phyloP scores from a whole-genome alignment of 1,140 invertebrate species.

The Rhopalosiphum padi region DNA sequence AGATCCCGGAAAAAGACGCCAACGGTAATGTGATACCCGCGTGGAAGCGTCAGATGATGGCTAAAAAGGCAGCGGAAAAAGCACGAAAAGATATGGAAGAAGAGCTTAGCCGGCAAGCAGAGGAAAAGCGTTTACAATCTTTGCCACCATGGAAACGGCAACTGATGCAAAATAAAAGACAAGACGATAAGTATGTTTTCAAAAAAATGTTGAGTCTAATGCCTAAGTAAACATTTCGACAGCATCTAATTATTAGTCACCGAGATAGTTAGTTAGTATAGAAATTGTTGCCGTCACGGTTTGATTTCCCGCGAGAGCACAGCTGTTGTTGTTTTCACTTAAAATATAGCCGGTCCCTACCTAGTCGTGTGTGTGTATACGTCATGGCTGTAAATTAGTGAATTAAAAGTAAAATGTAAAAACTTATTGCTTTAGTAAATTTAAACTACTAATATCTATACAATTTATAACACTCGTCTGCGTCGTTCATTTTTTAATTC shows the following conservation, averaged over 20 bases:
- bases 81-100: constrained; percentile 90
- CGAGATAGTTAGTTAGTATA: constrained; percentile 1
- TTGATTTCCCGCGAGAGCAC: constrained; percentile 4
- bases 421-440: neutral
- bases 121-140: constrained; percentile 81
- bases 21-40: constrained; percentile 88
- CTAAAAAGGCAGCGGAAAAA: constrained; percentile 89
- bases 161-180: constrained; percentile 80
- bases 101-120: constrained; percentile 80
- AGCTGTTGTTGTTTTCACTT: constrained; percentile 16
- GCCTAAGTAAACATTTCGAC: neutral
- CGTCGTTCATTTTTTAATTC: neutral
- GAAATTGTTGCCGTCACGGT: constrained; percentile 35
- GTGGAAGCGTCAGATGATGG: constrained; percentile 95
- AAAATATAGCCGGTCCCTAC: neutral
- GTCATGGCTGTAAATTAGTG: neutral
- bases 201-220: neutral
- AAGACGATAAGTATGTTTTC: constrained; percentile 72
- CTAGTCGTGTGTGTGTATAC: neutral
- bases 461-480: neutral
- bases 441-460: neutral
- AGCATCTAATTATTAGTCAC: neutral
- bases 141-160: constrained; percentile 94
- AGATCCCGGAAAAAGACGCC: constrained; percentile 89
- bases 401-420: constrained; percentile 29